A percentile compares a stretch with the other conserved stretches of the same genome.
Evolutionary conservation across 2,797 vertebrate species (phyloP).

Genomic region (Falco naumanni): DNA sequence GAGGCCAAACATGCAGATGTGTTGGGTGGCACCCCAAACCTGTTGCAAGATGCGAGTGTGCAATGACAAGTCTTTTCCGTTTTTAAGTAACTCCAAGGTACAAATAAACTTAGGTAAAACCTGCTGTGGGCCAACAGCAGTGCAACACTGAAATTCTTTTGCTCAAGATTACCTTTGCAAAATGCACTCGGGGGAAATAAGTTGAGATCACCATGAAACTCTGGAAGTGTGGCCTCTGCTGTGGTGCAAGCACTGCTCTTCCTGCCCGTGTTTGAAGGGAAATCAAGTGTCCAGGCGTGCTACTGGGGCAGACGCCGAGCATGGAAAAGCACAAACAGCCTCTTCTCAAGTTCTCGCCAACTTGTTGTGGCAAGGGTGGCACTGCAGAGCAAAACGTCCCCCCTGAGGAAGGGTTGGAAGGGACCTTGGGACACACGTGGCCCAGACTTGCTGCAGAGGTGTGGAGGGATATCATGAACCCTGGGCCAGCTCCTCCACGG

Average conservation of each 20-base stretch:
- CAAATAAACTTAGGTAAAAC: neutral
- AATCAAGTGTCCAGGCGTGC: rapidly evolving
- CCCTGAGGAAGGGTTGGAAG: neutral
- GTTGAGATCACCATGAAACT: neutral
- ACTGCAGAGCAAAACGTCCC: neutral
- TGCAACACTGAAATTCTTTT: neutral
- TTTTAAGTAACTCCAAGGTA: neutral
- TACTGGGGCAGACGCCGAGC: rapidly evolving
- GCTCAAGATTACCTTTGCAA: neutral
- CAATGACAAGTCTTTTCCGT: neutral
- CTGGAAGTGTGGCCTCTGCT: rapidly evolving
- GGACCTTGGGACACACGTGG: rapidly evolving
- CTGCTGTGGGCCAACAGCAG: neutral
- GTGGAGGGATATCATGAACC: neutral
- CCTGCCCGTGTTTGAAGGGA: neutral
- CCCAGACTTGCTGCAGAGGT: neutral
- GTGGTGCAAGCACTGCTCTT: neutral
- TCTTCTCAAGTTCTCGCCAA: neutral
- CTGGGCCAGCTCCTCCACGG: too few relatives aligned
- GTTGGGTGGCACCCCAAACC: neutral
- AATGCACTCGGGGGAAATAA: neutral
- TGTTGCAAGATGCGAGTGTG: rapidly evolving
- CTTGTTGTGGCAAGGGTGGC: rapidly evolving
- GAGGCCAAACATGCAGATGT: neutral
- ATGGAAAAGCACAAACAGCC: neutral